Conservation (phyloP, 2,888 invertebrate species). For the Agrypnus murinus region DNA sequence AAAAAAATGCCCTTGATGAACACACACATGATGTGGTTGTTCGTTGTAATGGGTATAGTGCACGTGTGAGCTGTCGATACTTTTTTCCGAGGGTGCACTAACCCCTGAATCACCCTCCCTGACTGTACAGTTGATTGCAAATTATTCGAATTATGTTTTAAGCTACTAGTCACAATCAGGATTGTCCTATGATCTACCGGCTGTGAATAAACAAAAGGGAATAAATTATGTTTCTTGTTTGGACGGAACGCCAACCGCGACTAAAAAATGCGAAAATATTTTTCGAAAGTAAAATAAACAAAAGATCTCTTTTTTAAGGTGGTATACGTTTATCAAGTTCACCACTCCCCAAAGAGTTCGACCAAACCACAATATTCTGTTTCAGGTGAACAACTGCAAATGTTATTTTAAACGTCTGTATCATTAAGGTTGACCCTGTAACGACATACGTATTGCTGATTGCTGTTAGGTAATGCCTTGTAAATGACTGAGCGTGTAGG, state of each 20-base stretch:
- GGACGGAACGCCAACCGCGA: no score
- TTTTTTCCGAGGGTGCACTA: conserved; percentile 56
- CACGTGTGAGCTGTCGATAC: conserved; percentile 51
- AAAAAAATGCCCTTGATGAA: no score
- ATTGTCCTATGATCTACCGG: not conserved
- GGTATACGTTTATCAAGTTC: not conserved
- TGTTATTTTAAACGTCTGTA: conserved; percentile 42
- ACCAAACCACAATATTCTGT: conserved; percentile 2
- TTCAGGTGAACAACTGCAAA: conserved; percentile 32
- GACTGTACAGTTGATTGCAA: conserved; percentile 55
- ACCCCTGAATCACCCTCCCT: conserved; percentile 55
- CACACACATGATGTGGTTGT: no score
- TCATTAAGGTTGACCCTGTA: conserved; percentile 49
- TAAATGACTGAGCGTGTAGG: conserved; percentile 41
- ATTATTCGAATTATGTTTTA: conserved; percentile 51
- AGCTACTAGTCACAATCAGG: conserved; percentile 28
- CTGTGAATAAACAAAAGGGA: no score
- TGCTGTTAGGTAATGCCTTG: conserved; percentile 47
- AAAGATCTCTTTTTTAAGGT: not conserved
- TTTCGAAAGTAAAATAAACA: not conserved
- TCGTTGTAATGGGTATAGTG: conserved; percentile 31
- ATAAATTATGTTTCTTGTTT: no score
- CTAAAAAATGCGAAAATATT: no score
- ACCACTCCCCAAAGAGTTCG: not conserved
- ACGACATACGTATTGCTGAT: conserved; percentile 44